These are phyloP conservation scores for Gymnoscelis rufifasciata DNA, from an alignment of 2,888 invertebrate species.

Conservation along the genomic window DNA sequence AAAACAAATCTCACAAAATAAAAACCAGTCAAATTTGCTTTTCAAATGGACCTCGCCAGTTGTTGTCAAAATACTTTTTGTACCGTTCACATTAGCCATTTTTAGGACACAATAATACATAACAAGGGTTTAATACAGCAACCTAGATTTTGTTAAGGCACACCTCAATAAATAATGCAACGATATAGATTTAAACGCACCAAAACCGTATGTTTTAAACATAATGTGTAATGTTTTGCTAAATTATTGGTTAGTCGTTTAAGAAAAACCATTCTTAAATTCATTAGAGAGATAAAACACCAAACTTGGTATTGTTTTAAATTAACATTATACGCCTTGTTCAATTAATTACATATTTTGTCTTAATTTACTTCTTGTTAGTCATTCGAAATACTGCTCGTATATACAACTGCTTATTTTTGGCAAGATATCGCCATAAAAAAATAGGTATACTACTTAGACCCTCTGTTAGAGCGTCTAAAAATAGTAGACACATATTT, in stretches of 20 bases:
- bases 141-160: constrained; percentile 23
- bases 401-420: too few relatives aligned
- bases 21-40: constrained; percentile 27
- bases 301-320: too few relatives aligned
- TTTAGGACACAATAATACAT: constrained; percentile 60
- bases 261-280: not conserved
- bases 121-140: constrained; percentile 27
- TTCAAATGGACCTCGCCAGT: constrained; percentile 42
- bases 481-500: too few relatives aligned
- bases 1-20: constrained; percentile 20
- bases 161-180: constrained; percentile 29
- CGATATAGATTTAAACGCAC: constrained; percentile 11
- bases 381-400: too few relatives aligned
- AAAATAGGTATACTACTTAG: too few relatives aligned
- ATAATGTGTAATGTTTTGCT: constrained; percentile 3
- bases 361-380: too few relatives aligned
- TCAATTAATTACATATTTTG: too few relatives aligned
- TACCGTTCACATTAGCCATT: constrained; percentile 47
- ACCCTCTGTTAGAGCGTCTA: too few relatives aligned
- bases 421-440: too few relatives aligned
- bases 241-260: constrained; percentile 11
- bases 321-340: too few relatives aligned
- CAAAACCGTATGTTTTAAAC: constrained; percentile 23
- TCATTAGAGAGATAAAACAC: not conserved
- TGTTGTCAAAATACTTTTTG: constrained; percentile 44